Base-by-base conservation (phyloP, 2,113 vertebrate species). In the Salminus brasiliensis region DNA sequence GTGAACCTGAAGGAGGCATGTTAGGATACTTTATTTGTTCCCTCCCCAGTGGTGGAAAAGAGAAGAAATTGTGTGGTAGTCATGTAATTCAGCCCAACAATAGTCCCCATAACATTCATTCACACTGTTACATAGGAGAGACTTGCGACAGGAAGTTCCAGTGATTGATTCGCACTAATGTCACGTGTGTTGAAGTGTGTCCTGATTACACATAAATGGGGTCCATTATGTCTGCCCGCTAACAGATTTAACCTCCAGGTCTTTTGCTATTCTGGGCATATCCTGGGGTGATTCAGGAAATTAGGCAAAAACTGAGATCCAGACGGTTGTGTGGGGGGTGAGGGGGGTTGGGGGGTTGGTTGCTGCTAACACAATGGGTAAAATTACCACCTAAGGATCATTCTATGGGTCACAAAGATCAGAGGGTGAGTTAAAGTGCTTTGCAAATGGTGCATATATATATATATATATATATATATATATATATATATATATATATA, bases 221-320 rank as follows among this genome's bases (percentile, higher is more conserved):
- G 87, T 74, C 85, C 81, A 86, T 92, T 90, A 87, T 74, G 78
- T 73, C 79, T 86, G 85, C 84, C 88, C 82, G 81, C 88, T 60
- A 15, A 55, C 81, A 86, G 77, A 76, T 85, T 87, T 88, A 81
- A 84, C 21, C 69, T 72, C 36, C 82, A 81, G 0, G 12, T 49
- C 25, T 11, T 68, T 65, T 71, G 83, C 87, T 85, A 72, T 83
- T 87, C 79, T 68, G 39, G 71, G 80, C 23, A 13, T 27, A 78
- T 53, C 63, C 16, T 36, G 43, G 60, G 72, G 52, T 68, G 57
- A 78, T 52, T 59, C 62, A 52, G 65, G 49, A 36, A n/a, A 67
- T 59, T n/a, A 49, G 21, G n/a, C n/a, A n/a, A n/a, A n/a, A n/a
- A 41, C 16, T 10, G 7, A 55, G 36, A 18, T 62, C 6, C 39